Conservation (phyloP, 2,797 vertebrate species). For the Amblyopsis hoosieri region DNA sequence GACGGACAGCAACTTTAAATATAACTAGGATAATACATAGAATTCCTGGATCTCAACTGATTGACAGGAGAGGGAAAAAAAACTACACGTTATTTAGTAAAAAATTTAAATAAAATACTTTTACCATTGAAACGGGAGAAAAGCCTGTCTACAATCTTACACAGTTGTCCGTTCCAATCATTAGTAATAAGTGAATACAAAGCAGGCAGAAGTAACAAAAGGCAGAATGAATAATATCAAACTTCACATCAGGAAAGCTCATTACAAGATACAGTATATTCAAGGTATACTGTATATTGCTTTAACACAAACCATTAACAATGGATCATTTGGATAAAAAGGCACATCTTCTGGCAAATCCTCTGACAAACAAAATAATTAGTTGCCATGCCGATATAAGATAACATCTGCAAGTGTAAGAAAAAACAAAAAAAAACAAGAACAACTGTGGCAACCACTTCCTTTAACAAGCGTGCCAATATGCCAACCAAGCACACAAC, state of each 20-base stretch:
- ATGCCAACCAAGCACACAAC: conserved; percentile 4
- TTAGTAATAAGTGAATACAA: background rate
- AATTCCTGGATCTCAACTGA: background rate
- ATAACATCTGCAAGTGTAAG: conserved; percentile 7
- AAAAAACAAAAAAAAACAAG: background rate
- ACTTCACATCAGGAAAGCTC: too few relatives aligned
- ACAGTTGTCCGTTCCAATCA: background rate
- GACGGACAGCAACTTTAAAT: background rate
- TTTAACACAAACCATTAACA: too few relatives aligned
- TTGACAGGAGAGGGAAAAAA: background rate
- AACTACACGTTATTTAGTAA: too few relatives aligned
- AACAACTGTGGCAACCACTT: conserved; percentile 1
- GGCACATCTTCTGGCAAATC: too few relatives aligned
- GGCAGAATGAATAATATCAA: too few relatives aligned
- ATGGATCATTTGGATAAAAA: too few relatives aligned
- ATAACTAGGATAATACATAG: background rate
- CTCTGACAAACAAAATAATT: conserved; percentile 16
- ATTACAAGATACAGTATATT: background rate
- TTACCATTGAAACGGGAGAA: conserved; percentile 2
- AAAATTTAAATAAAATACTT: too few relatives aligned
- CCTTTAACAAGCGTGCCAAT: background rate
- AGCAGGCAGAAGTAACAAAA: background rate
- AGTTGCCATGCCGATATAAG: conserved; percentile 23
- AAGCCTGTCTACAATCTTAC: background rate
- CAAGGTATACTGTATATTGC: too few relatives aligned